Evolutionary conservation across 1,140 invertebrate genomes (phyloP), one percentile per base, ranked within the genome.

Genomic region (Drosophila neocordata): DNA sequence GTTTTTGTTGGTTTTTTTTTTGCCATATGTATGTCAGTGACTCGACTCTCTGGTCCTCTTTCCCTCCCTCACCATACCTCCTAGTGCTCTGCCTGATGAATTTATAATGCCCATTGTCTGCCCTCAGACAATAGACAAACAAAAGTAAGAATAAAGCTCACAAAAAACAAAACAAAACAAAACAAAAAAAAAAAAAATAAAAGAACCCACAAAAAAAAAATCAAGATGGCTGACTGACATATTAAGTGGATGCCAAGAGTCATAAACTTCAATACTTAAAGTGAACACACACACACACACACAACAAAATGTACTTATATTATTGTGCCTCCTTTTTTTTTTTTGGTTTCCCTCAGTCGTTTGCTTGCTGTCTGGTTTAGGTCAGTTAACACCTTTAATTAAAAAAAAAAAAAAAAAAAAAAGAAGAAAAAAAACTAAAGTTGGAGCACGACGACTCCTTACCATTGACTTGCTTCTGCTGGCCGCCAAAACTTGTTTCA

Each of bases 81-180:
- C 51, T 71, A 44, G 22, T 6, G 56, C 69, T 68, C 78, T 65
- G 75, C 83, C 83, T 88, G 83, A 88, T 88, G 83, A 88, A 88
- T 88, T 83, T 88, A 88, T 88, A 88, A 88, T 88, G 79, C 76
- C 72, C 79, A 88, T 88, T 88, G 83, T 88, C 82, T 87, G 70
- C 24, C 60, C 51, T n/a, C 82, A 87, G 83, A 87, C 82, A 87
- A 85, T 78, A 79, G 53, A 82, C 73, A 74, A 79, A 67, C 69
- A 73, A 85, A 67, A 85, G 68, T 55, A 69, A 73, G 15, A 58
- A 61, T 58, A 67, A 70, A 53, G 55, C 11, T 24, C 37, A 44
- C 35, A 7, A 44, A 13, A 18, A 44, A 12, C 1, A 9, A 35
- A 35, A 35, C 5, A 44, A 7, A 44, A 31, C 4, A 31, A 31